These are phyloP conservation scores for cattle (Bos taurus) DNA, from an alignment of 2,113 vertebrate species.

Conservation along the genomic window DNA sequence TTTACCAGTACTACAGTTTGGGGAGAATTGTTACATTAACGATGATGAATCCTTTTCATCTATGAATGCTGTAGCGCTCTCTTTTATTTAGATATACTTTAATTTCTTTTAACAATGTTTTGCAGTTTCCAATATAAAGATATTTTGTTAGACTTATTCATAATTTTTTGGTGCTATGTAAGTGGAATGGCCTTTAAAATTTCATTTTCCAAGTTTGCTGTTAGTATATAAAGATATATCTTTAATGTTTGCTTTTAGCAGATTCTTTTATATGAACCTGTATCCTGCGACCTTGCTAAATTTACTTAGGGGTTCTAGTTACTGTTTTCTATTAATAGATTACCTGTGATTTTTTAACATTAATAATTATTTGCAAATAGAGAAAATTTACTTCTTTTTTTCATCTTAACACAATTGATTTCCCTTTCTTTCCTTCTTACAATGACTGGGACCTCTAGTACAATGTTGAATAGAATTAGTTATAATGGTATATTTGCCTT, in stretches of 20 bases:
- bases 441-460: neutral
- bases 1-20: neutral
- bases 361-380: conserved; percentile 2
- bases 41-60: neutral
- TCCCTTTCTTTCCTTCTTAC: neutral
- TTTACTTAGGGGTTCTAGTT: neutral
- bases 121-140: neutral
- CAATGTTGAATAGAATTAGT: neutral
- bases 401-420: neutral
- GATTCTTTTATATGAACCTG: neutral
- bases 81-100: neutral
- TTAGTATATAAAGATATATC: neutral
- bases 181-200: neutral
- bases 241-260: neutral
- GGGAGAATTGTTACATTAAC: neutral
- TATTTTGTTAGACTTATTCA: neutral
- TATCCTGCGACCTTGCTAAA: neutral
- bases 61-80: neutral
- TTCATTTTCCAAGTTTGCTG: neutral
- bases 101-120: conserved; percentile 2
- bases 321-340: neutral
- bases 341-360: neutral
- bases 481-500: neutral
- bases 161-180: neutral
- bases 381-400: neutral